A percentile compares a stretch with the other conserved stretches of the same genome.
Evolutionary conservation across 2,888 invertebrate genomes (phyloP).

Genomic region (Ganaspis brasiliensis): DNA sequence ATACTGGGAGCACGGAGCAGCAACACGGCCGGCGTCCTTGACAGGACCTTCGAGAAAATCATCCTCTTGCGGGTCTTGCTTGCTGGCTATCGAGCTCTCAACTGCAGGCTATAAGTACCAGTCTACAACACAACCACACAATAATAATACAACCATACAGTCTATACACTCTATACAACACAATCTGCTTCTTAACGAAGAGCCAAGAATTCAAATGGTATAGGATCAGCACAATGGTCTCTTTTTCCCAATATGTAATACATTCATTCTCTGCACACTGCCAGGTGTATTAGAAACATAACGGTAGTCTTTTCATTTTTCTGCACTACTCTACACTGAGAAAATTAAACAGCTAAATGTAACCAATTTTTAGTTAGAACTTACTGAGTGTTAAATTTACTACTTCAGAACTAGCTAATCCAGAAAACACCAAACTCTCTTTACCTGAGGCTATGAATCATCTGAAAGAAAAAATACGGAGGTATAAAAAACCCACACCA

Average conservation of each 20-base stretch:
- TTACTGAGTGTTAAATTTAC: no score
- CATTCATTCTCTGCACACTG: neutral
- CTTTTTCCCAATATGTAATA: neutral
- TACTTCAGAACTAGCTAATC: no score
- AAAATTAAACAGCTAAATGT: no score
- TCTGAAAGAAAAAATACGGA: no score
- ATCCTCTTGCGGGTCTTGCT: slow-evolving; percentile 32
- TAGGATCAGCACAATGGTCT: slow-evolving; percentile 11
- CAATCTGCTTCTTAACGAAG: neutral
- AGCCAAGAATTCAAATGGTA: slow-evolving; percentile 12
- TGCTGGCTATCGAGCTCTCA: slow-evolving; percentile 29
- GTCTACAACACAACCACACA: neutral
- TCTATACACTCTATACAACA: neutral
- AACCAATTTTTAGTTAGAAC: no score
- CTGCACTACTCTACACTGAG: neutral
- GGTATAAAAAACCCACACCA: no score
- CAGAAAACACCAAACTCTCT: no score
- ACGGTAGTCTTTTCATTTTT: slow-evolving; percentile 5
- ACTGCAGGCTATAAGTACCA: neutral
- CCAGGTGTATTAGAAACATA: neutral
- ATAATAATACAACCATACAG: neutral
- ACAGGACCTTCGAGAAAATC: slow-evolving; percentile 46
- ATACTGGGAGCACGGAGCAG: slow-evolving; percentile 11
- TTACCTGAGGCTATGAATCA: no score
- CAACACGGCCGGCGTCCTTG: slow-evolving; percentile 36